Base-by-base conservation (phyloP, 2,888 invertebrate genomes). In the Portevinia maculata region DNA sequence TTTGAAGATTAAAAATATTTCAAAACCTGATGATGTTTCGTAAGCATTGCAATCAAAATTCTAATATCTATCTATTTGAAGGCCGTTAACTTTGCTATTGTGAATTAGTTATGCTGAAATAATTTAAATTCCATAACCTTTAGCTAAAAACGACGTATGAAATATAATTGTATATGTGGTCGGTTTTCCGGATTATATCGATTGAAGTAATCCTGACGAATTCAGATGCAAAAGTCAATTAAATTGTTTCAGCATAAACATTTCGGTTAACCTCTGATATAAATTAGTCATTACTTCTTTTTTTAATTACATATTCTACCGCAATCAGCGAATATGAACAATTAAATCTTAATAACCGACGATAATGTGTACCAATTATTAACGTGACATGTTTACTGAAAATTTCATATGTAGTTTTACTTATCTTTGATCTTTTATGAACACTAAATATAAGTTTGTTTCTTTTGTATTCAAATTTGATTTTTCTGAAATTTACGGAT, bases 351-450 rank as follows among this genome's bases (percentile, higher is more conserved):
- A 57, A 44, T 57, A 57, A 48, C 48, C 30, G 13, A 11, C 69
- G n/a, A 57, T 48, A 30, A 17, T 11, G 48, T 37, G 19, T 37
- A 44, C 11, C 46, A 46, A 55, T 34, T 55, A 57, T 28, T 9
- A 48, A 37, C 5, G 24, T 48, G 57, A 19, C 55, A 44, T 15
- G 67, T n/a, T 67, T 55, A 67, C 53, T 21, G 65, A 53, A 30
- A 65, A 41, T 53, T 65, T 65, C 41, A 52, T 41, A 34, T 15
- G 48, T 8, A 34, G 28, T 32, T 15, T n/a, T 4, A 48, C 34
- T 34, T 13, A 15, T 39, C n/a, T 39, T 48, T 37, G n/a, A 48
- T 48, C 13, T 34, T 13, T n/a, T 7, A 24, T 34, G 48, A 11
- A 62, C 34, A 53, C 32, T n/a, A 13, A 15, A 1, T 32, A 19